Evolutionary conservation across 23 tunicate species (phyloP).

Genomic region (Trididemnum nubilum): DNA sequence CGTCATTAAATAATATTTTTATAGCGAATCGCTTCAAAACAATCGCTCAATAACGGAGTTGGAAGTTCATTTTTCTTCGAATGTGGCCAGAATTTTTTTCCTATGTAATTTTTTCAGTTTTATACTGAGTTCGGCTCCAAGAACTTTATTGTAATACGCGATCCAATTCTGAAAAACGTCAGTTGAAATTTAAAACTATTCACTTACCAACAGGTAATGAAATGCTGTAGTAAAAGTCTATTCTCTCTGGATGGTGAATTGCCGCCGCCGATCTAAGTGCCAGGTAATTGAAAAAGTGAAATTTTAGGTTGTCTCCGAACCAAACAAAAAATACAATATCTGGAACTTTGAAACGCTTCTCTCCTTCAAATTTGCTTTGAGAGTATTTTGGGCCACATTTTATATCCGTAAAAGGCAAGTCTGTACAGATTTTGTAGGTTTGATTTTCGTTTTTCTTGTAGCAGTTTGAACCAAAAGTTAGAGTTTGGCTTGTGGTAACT

Average conservation of each 20-base stretch:
- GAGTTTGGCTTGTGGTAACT: background rate
- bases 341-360: slow-evolving; percentile 11
- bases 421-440: slow-evolving; percentile 22
- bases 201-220: slow-evolving; percentile 30
- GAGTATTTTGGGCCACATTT: slow-evolving; percentile 22
- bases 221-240: slow-evolving; percentile 31
- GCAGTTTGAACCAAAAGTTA: background rate
- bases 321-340: slow-evolving; percentile 29
- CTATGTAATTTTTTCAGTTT: too few relatives aligned
- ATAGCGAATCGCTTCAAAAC: too few relatives aligned
- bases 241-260: slow-evolving; percentile 32
- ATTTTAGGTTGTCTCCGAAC: slow-evolving; percentile 23
- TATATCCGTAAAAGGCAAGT: slow-evolving; percentile 18
- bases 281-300: slow-evolving; percentile 26
- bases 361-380: background rate
- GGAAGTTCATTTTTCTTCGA: too few relatives aligned
- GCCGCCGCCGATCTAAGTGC: slow-evolving; percentile 38
- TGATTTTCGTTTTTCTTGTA: background rate
- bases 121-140: too few relatives aligned
- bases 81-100: too few relatives aligned
- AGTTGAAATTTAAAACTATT: too few relatives aligned
- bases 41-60: too few relatives aligned
- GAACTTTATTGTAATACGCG: too few relatives aligned
- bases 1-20: too few relatives aligned
- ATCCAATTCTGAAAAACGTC: too few relatives aligned